These are phyloP conservation scores for Apostichopus leukothele DNA, from an alignment of 53 echinoderm and acorn worm genomes.

Conservation along the genomic window DNA sequence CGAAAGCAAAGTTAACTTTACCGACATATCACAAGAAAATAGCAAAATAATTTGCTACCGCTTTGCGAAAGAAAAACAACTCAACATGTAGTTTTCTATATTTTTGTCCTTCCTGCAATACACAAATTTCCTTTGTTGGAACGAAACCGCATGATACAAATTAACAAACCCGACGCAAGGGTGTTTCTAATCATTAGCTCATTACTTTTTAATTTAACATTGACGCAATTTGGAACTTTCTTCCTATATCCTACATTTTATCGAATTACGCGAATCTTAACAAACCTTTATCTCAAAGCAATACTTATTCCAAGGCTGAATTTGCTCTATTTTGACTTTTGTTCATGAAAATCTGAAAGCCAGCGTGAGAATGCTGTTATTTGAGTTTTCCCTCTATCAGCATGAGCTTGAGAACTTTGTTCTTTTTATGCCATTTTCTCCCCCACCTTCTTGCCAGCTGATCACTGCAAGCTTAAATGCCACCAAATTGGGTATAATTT, in stretches of 20 bases:
- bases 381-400: conserved; percentile 37
- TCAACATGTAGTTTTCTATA: not conserved
- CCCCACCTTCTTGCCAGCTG: conserved; percentile 25
- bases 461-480: conserved; percentile 43
- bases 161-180: conserved; percentile 5
- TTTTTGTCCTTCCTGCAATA: not conserved
- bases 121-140: conserved; percentile 42
- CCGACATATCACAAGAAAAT: too few species aligned
- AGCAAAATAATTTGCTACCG: too few species aligned
- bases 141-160: conserved; percentile 36
- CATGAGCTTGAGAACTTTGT: conserved; percentile 37
- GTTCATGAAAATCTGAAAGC: conserved; percentile 6
- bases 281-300: not conserved
- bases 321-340: conserved; percentile 37
- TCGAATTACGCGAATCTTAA: conserved; percentile 15
- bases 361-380: conserved; percentile 43
- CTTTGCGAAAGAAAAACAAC: not conserved
- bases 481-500: conserved; percentile 52
- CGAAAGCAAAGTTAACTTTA: too few species aligned
- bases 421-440: conserved; percentile 7
- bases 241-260: conserved; percentile 12
- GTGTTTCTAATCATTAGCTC: conserved; percentile 12
- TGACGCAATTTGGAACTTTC: conserved; percentile 38
- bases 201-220: conserved; percentile 47
- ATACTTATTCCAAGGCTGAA: conserved; percentile 17